These are phyloP conservation scores for Atlantisia rogersi DNA, from an alignment of 2,113 vertebrate species.

Conservation along the genomic window DNA sequence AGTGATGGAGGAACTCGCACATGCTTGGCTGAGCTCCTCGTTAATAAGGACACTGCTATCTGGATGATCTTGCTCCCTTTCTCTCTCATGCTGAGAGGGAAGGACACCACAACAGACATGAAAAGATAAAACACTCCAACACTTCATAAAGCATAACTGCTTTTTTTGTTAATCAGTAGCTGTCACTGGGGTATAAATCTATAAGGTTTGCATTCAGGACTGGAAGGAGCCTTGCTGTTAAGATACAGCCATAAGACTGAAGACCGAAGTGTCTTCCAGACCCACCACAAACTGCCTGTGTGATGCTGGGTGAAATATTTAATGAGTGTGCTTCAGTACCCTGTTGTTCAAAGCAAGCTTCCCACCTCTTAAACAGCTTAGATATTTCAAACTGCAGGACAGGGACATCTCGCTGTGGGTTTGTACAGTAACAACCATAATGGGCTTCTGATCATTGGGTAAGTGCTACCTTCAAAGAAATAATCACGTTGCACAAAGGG, in stretches of 20 bases:
- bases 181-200: neutral
- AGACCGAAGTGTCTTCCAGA: neutral
- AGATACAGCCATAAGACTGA: neutral
- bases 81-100: neutral
- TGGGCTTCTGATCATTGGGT: neutral
- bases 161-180: neutral
- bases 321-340: neutral
- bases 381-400: neutral
- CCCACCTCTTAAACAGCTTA: neutral
- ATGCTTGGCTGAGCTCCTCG: slow-evolving; percentile 14
- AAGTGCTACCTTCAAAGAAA: neutral
- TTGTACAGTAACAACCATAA: neutral
- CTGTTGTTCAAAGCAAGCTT: neutral
- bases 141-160: neutral
- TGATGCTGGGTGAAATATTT: neutral
- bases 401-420: neutral
- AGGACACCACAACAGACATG: neutral
- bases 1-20: neutral
- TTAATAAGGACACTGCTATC: slow-evolving; percentile 4
- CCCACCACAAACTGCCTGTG: neutral
- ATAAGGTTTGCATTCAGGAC: neutral
- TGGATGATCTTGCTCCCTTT: neutral
- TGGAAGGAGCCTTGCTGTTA: neutral
- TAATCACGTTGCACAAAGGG: neutral
- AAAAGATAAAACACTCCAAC: neutral